Conservation (phyloP, 37 sponge, comb jelly and placozoan species). For the Crambe crambe region DNA sequence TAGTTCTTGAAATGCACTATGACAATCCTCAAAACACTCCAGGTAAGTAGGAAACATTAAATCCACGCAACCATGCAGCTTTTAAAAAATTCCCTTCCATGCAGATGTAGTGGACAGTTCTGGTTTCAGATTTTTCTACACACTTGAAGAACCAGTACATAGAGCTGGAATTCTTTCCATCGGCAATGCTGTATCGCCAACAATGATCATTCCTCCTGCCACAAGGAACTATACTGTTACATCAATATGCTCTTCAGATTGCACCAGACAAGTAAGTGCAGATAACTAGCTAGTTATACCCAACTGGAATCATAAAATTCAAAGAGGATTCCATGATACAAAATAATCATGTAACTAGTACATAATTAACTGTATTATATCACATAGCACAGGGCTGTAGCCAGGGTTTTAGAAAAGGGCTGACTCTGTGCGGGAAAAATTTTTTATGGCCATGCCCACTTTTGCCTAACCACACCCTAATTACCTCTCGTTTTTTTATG, state of each 20-base stretch:
- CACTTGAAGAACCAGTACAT: conserved; percentile 1
- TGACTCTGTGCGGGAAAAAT: too few relatives aligned
- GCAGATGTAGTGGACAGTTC: conserved; percentile 52
- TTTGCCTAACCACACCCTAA: too few relatives aligned
- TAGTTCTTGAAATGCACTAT: conserved; percentile 72
- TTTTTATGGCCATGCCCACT: too few relatives aligned
- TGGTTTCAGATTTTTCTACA: conserved; percentile 37
- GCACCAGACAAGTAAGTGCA: conserved; percentile 19
- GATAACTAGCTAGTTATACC: too few relatives aligned
- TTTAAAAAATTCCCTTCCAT: neutral
- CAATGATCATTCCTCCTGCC: conserved; percentile 40
- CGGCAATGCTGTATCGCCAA: conserved; percentile 29
- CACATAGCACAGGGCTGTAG: too few relatives aligned
- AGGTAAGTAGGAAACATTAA: neutral
- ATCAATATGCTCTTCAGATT: conserved; percentile 8
- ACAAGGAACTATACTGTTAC: conserved; percentile 12
- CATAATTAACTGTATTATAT: too few relatives aligned
- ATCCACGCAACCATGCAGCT: neutral
- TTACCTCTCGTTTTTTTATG: too few relatives aligned
- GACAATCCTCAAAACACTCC: conserved; percentile 40
- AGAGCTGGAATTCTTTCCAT: conserved; percentile 40
- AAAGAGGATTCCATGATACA: too few relatives aligned
- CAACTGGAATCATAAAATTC: too few relatives aligned
- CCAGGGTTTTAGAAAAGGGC: too few relatives aligned
- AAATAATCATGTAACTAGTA: too few relatives aligned